phyloP scores from a whole-genome alignment of 2,888 invertebrate species.

The Asteroscopus sphinx region DNA sequence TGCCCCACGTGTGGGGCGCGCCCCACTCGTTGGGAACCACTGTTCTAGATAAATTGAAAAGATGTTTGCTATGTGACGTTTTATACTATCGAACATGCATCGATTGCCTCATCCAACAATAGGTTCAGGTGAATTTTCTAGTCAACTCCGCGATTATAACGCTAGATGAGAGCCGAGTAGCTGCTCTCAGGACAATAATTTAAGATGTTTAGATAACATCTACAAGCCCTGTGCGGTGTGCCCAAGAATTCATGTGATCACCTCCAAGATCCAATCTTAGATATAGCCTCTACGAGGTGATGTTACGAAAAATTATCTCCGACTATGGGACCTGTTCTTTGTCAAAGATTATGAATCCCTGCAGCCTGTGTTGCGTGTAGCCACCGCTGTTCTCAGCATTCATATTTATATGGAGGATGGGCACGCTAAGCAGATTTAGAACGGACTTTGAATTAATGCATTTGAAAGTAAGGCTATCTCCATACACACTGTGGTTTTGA shows the following conservation, averaged over 20 bases:
- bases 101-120: constrained; percentile 73
- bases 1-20: too few relatives aligned
- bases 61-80: constrained; percentile 35
- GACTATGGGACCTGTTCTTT: constrained; percentile 74
- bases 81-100: constrained; percentile 28
- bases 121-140: constrained; percentile 64
- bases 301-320: constrained; percentile 85
- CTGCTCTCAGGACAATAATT: constrained; percentile 84
- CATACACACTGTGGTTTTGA: too few relatives aligned
- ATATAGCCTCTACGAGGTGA: constrained; percentile 81
- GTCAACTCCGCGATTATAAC: constrained; percentile 73
- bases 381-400: constrained; percentile 64
- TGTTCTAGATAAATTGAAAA: constrained; percentile 44
- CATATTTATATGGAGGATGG: constrained; percentile 62
- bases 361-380: constrained; percentile 60
- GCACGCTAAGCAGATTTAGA: constrained; percentile 55
- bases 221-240: constrained; percentile 85
- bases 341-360: constrained; percentile 79
- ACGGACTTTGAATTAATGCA: constrained; percentile 46
- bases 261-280: constrained; percentile 85
- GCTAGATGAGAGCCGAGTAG: constrained; percentile 81
- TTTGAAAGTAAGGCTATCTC: constrained; percentile 48
- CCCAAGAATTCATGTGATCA: constrained; percentile 88
- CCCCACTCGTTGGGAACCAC: too few relatives aligned
- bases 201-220: constrained; percentile 88